Evolutionary conservation across 2,888 invertebrate species (phyloP).

Genomic region (Drosophila antonietae): DNA sequence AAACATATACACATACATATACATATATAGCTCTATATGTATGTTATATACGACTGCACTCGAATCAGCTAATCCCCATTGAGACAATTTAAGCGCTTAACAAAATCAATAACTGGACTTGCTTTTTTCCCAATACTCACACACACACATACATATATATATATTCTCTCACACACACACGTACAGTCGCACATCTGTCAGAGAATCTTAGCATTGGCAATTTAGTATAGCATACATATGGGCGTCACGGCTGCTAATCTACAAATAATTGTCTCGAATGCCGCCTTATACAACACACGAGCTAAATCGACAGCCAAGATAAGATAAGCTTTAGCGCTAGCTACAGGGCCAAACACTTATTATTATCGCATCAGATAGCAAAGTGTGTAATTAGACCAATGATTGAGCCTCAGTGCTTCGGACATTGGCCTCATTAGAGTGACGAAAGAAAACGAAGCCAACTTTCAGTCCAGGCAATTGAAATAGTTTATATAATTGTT

Average conservation of each 20-base stretch:
- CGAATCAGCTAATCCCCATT: slow-evolving; percentile 61
- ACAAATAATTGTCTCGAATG: slow-evolving; percentile 41
- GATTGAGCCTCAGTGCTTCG: neutral
- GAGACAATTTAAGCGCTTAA: slow-evolving; percentile 61
- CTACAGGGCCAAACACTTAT: slow-evolving; percentile 4
- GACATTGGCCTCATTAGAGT: neutral
- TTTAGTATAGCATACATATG: slow-evolving; percentile 50
- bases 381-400: neutral
- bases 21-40: neutral
- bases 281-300: slow-evolving; percentile 23
- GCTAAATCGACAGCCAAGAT: slow-evolving; percentile 22
- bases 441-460: no score
- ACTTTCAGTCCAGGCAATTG: no score
- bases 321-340: neutral
- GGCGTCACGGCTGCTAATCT: slow-evolving; percentile 33
- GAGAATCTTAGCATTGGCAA: slow-evolving; percentile 24
- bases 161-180: neutral
- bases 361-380: slow-evolving; percentile 30
- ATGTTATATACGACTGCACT: slow-evolving; percentile 8
- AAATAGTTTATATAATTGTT: neutral
- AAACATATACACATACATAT: neutral
- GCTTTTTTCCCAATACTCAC: slow-evolving; percentile 14
- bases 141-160: slow-evolving; percentile 6
- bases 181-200: slow-evolving; percentile 8
- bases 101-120: slow-evolving; percentile 51